phyloP scores from a whole-genome alignment of 2,797 vertebrate genomes.

The Danio choprae region DNA sequence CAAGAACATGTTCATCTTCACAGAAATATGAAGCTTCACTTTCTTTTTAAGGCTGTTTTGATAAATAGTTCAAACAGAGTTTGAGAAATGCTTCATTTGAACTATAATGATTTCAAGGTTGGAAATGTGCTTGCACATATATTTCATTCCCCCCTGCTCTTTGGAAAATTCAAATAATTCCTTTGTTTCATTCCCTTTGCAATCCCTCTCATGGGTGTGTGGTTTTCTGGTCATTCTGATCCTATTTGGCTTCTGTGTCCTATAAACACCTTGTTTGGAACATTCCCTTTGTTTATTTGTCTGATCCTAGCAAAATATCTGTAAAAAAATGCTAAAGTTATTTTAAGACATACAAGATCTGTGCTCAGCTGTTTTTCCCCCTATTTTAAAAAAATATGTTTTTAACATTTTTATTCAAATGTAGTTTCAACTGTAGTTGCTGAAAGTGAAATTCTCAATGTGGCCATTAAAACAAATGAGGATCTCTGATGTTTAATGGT shows the following conservation, averaged over 20 bases:
- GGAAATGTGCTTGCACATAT: too few species aligned
- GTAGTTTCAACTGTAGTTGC: constrained; percentile 60
- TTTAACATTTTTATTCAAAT: too few species aligned
- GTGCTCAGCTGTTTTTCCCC: too few species aligned
- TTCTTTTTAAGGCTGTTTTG: neutral
- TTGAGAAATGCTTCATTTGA: neutral
- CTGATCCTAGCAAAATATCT: neutral
- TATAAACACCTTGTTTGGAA: neutral
- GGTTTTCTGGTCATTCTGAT: neutral
- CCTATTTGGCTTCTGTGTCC: neutral
- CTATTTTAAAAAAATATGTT: too few species aligned
- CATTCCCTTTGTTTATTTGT: neutral
- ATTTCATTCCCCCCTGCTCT: too few species aligned
- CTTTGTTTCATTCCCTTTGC: neutral
- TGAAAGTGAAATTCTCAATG: constrained; percentile 70
- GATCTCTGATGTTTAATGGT: constrained; percentile 70
- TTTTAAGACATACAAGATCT: too few species aligned
- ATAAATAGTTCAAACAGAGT: neutral
- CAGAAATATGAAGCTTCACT: too few species aligned
- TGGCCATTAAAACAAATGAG: constrained; percentile 68
- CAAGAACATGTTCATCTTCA: too few species aligned
- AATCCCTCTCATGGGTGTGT: neutral
- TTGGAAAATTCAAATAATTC: too few species aligned
- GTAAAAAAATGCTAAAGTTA: neutral
- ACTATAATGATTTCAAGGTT: neutral